These are phyloP conservation scores for Dufourea novaeangliae DNA, from an alignment of 1,140 invertebrate genomes.

Conservation along the genomic window DNA sequence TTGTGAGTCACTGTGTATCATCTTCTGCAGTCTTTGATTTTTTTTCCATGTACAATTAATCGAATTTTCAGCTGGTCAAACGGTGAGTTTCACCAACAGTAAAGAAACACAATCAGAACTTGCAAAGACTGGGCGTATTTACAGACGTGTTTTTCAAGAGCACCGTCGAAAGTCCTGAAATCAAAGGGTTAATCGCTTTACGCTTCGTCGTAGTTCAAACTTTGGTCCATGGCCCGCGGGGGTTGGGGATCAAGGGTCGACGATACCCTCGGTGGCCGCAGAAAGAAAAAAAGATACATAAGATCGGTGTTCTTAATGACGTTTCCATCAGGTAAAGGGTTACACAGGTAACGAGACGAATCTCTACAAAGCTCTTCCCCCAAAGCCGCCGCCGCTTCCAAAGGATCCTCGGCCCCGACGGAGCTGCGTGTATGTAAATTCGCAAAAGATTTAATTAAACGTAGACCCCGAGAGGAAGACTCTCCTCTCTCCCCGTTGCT, in stretches of 20 bases:
- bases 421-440: constrained; percentile 77
- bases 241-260: constrained; percentile 18
- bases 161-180: background rate
- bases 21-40: too few species aligned
- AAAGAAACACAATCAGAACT: too few species aligned
- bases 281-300: constrained; percentile 46
- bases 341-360: constrained; percentile 67
- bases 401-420: constrained; percentile 70
- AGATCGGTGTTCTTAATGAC: constrained; percentile 32
- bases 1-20: too few species aligned
- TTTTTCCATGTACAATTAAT: too few species aligned
- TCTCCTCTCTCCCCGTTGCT: constrained; percentile 54
- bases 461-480: constrained; percentile 64
- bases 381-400: constrained; percentile 63
- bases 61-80: too few species aligned
- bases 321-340: constrained; percentile 40
- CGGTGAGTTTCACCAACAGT: background rate
- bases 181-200: constrained; percentile 21
- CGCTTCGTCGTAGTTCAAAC: background rate
- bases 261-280: background rate
- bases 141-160: constrained; percentile 6
- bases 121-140: background rate
- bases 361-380: constrained; percentile 74
- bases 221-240: background rate
- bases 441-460: constrained; percentile 81